Percentiles rank a stretch among this genome's conserved stretches.
Evolutionary conservation across 2,888 invertebrate species (phyloP).

Genomic region (Plagiodera versicolora): DNA sequence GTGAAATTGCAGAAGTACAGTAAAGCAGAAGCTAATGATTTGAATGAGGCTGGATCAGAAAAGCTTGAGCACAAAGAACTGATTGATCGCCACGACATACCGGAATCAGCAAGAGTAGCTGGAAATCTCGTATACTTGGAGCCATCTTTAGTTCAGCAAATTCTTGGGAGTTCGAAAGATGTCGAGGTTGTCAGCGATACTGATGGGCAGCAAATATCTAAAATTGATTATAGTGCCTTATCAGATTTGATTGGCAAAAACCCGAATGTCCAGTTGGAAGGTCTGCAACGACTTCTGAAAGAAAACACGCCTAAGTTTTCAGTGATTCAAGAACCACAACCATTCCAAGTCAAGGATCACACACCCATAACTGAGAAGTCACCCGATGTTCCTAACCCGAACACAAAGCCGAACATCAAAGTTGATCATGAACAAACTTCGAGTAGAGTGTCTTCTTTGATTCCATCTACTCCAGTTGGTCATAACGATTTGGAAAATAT

Average conservation of each 20-base stretch:
- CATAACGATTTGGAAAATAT: conserved; percentile 35
- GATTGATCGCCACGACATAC: conserved; percentile 29
- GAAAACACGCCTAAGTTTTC: conserved; percentile 26
- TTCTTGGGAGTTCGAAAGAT: conserved; percentile 22
- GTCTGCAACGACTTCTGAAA: conserved; percentile 55
- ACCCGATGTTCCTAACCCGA: conserved; percentile 55
- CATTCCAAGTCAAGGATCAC: conserved; percentile 33
- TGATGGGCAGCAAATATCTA: background rate
- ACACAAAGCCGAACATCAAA: conserved; percentile 37
- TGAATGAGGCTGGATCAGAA: conserved; percentile 25
- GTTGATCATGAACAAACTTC: conserved; percentile 19
- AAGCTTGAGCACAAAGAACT: conserved; percentile 15
- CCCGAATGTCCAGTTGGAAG: conserved; percentile 58
- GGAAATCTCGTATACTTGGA: conserved; percentile 35
- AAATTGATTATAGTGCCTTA: conserved; percentile 51
- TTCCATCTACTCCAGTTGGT: background rate
- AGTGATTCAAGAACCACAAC: conserved; percentile 18
- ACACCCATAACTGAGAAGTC: conserved; percentile 58
- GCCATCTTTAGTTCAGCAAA: conserved; percentile 30
- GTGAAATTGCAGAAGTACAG: background rate
- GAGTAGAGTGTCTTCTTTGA: background rate
- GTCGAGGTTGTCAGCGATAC: conserved; percentile 17
- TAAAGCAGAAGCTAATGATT: background rate
- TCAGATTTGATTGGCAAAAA: conserved; percentile 57
- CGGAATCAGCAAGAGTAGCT: background rate